phyloP scores from a whole-genome alignment of 2,888 invertebrate genomes.

The Philonicus albiceps region DNA sequence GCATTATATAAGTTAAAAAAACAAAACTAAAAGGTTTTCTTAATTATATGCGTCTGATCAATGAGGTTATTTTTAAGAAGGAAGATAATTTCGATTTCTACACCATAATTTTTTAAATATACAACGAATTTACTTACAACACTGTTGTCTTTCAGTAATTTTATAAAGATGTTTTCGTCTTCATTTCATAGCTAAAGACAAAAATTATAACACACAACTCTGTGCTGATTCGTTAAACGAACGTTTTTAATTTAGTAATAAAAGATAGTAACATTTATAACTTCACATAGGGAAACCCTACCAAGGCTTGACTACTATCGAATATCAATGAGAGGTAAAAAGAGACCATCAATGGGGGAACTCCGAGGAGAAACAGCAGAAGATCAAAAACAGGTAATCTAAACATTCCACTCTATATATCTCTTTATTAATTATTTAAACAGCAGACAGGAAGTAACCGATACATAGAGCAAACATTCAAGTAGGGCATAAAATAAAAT shows the following conservation, averaged over 20 bases:
- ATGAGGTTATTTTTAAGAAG: too few relatives aligned
- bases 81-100: too few relatives aligned
- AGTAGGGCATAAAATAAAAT: neutral
- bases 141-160: neutral
- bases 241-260: neutral
- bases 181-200: too few relatives aligned
- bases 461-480: neutral
- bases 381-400: constrained; percentile 57
- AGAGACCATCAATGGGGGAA: constrained; percentile 85
- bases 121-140: too few relatives aligned
- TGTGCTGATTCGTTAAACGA: too few relatives aligned
- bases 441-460: neutral
- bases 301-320: constrained; percentile 85
- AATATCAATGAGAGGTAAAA: constrained; percentile 76
- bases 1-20: too few relatives aligned
- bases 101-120: too few relatives aligned
- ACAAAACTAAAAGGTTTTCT: too few relatives aligned
- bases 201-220: too few relatives aligned
- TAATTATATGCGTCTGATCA: too few relatives aligned
- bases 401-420: neutral
- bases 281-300: constrained; percentile 71
- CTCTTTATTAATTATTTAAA: neutral
- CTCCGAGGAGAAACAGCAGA: constrained; percentile 71
- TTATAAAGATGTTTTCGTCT: neutral
- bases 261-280: neutral